These are phyloP conservation scores for Rhopalosiphum padi DNA, from an alignment of 1,140 invertebrate species.

Conservation along the genomic window DNA sequence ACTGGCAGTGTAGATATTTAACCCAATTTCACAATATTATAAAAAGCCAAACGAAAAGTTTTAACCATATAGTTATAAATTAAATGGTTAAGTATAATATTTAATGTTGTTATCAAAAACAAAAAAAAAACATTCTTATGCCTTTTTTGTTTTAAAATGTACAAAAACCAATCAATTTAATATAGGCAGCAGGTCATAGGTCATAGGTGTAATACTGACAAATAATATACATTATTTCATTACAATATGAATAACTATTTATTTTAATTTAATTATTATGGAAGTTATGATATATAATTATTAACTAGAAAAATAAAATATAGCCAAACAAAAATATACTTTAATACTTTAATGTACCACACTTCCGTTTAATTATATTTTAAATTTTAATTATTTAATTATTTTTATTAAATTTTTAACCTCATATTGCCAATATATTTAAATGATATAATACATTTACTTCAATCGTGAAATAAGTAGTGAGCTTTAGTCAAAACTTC, in stretches of 20 bases:
- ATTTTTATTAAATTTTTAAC: background rate
- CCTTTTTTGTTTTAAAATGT: no score
- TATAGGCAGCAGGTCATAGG: background rate
- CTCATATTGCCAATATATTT: background rate
- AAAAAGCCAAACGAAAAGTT: background rate
- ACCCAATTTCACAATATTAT: background rate
- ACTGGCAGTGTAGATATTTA: no score
- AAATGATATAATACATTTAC: background rate
- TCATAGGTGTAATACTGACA: background rate
- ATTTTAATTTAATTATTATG: background rate
- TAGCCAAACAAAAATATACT: no score
- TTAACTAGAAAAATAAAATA: background rate
- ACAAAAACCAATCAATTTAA: background rate
- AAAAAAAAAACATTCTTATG: no score
- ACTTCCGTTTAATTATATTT: background rate
- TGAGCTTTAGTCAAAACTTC: background rate
- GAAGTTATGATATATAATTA: background rate
- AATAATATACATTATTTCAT: background rate
- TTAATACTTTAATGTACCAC: background rate
- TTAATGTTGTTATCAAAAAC: no score
- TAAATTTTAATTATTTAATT: background rate
- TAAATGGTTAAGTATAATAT: no score
- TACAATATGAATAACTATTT: background rate
- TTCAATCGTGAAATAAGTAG: background rate
- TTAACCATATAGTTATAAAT: background rate